Evolutionary conservation across 2,113 vertebrate species (phyloP), one percentile per base, ranked within the genome.

Genomic region (Rutilus rutilus): DNA sequence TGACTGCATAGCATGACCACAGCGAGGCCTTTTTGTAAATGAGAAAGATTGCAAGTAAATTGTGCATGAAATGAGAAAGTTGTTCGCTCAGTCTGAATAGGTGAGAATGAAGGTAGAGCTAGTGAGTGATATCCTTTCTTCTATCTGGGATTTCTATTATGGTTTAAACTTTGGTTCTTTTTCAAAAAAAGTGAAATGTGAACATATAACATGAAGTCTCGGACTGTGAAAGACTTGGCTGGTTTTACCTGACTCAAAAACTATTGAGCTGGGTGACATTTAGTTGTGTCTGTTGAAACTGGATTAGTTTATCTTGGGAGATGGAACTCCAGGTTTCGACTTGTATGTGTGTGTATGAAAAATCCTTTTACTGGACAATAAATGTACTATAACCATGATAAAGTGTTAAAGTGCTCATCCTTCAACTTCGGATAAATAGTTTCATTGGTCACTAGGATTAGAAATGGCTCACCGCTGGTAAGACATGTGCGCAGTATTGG

Each of bases 331-430:
- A 42, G 42, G 36, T 79, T 45, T 69, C n/a, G 74, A 60, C 25
- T 42, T 57, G 33, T 83, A 25, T 25, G n/a, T 85, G 47, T 39
- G 7, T 85, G 71, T 67, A 33, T 45, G 86, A 50, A 80, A 52
- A 47, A 50, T 91, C 30, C 86, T 88, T 71, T 67, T n/a, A 59
- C 84, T 78, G 62, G 59, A 83, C 33, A 93, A 93, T 93, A 93
- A 93, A 83, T 57, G 50, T 78, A 50, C 45, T 80, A 12, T 80
- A 64, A 45, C 60, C 57, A 42, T 60, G 23, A 42, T 64, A 19
- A 27, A 59, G 17, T 42, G 36, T 75, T 42, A 45, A n/a, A 19
- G 10, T n/a, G 21, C 3, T n/a, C 21, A 14, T 50, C 6, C 65
- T 84, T 25, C 8, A 3, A 47, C 39, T 47, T 74, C 0, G 10